A percentile compares a stretch with the other conserved stretches of the same genome.
Conservation (phyloP, 2,888 invertebrate genomes). For the Euzophera pinguis region DNA sequence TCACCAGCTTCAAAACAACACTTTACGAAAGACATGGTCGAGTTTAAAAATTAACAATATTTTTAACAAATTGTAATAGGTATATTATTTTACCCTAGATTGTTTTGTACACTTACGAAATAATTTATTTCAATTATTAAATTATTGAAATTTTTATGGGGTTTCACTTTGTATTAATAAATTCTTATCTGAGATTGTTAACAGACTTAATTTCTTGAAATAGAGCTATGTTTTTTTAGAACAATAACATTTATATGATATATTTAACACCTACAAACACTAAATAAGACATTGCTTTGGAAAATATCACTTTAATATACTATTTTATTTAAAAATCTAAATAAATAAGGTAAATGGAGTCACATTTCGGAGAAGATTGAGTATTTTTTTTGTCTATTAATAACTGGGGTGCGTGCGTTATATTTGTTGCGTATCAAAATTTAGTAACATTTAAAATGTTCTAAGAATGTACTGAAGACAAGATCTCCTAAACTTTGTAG, state of each 20-base stretch:
- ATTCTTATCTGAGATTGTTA: conserved; percentile 23
- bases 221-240: conserved; percentile 8
- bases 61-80: not conserved
- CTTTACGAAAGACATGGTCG: conserved; percentile 85
- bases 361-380: conserved; percentile 45
- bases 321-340: conserved; percentile 11
- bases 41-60: not conserved
- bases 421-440: conserved; percentile 28
- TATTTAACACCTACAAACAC: conserved; percentile 12
- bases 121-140: not conserved
- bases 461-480: not conserved
- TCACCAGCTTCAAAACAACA: conserved; percentile 90
- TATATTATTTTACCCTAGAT: not conserved
- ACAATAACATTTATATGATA: conserved; percentile 9
- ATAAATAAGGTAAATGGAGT: conserved; percentile 48
- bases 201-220: conserved; percentile 6
- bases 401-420: conserved; percentile 49
- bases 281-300: conserved; percentile 14
- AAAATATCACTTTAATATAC: conserved; percentile 5
- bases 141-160: conserved; percentile 2
- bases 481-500: conserved; percentile 32
- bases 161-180: not conserved
- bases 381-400: conserved; percentile 35
- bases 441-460: conserved; percentile 18
- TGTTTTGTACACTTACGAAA: not conserved